Evolutionary conservation across 2,797 vertebrate species (phyloP), one percentile per base, ranked within the genome.

Genomic region (Leuciscus waleckii): DNA sequence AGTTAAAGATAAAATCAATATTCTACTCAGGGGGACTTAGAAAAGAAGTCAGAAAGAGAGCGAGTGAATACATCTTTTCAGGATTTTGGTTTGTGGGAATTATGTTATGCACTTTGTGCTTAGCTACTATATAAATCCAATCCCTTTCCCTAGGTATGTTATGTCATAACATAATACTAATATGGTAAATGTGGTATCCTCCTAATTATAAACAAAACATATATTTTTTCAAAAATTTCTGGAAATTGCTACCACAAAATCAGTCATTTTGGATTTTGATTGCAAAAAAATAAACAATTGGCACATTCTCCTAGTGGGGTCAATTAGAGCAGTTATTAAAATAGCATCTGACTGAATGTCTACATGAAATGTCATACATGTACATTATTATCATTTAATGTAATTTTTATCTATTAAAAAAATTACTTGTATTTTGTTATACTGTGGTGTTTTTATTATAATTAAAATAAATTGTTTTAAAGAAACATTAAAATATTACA

Each of bases 71-170:
- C n/a, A 32, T 51, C 17, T 76, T 67, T 67, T 67, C 10, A 32
- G 43, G 61, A 13, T 49, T 79, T 51, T 46, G 49, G 17, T 21
- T 67, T 49, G 77, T 35, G n/a, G 26, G 58, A 79, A 63, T 79
- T 68, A 61, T 77, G 1, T n/a, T 58, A n/a, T 58, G 35, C 13
- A 56, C 35, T 77, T 76, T 63, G 56, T 11, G 13, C 39, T 17
- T 49, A 2, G 2, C 23, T 79, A 29, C 17, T 67, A 49, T 46
- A 6, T 32, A 5, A 63, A 79, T 65, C 14, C 10, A 65, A 23
- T 67, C 17, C 58, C 19, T 56, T 77, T 56, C 4, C 6, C 4
- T 43, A 39, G 17, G 68, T 69, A 6, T 39, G 32, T 23, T 11
- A 41, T 70, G 9, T 37, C 51, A 16, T n/a, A 17, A 51, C 49